Base-by-base conservation (phyloP, 2,797 vertebrate species). In the Enteromius thamalakanensis region DNA sequence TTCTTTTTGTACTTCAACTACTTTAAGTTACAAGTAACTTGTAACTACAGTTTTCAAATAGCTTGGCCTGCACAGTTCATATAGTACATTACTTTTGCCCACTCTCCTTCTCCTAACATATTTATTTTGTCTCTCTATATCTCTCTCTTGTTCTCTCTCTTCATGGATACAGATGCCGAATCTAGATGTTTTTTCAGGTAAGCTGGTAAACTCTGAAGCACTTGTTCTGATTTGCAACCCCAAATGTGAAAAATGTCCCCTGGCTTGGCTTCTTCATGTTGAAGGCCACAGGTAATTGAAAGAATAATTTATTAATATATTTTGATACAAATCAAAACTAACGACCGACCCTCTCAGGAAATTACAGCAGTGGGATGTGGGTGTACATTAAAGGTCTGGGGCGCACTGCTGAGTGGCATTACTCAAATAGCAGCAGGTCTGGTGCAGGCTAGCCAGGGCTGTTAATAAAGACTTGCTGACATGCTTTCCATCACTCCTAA, bases 401-500 rank as follows among this genome's bases (percentile, higher is more conserved):
- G 84, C 77, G 55, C 62, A 74, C 72, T 47, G 45, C 86, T 83
- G 87, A 82, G 68, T 75, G 76, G 79, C 87, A 92, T 93, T 90
- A 91, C 84, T 93, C 89, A 90, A 74, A 77, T 69, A 37, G 60
- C 80, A 84, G 85, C 64, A 77, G 64, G 86, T 76, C 23, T 76
- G 86, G 89, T 86, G 86, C 81, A 87, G 88, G 88, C 87, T 83
- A 83, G 89, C 83, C 81, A 83, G 81, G 87, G 76, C 87, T 88
- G 90, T 94, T 93, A 93, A 93, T 92, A 93, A 92, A 89, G 88
- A 86, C 83, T 68, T 78, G 45, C 88, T 79, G 89, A 92, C 90
- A 90, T 79, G 62, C 91, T 88, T 87, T 93, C 93, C 90, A 93
- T 94, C 93, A 93, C 88, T 90, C 85, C 84, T 93, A 92, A 93